Conservation (phyloP, 1,140 invertebrate genomes). For the Drosophila tropicalis region DNA sequence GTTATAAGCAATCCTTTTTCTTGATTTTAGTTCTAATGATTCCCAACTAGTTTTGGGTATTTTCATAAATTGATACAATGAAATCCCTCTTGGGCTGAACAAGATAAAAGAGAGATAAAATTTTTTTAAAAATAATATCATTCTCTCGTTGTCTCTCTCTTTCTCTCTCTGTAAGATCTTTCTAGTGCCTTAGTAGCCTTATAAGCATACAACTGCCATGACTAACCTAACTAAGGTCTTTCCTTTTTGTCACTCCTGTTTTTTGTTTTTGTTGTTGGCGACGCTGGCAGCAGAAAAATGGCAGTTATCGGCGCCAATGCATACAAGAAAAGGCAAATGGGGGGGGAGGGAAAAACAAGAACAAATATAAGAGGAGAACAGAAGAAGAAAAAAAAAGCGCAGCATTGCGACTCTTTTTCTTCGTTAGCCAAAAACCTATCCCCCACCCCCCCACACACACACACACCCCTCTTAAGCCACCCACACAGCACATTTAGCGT, state of each 20-base stretch:
- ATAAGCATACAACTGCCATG: conserved; percentile 11
- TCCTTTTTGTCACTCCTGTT: conserved; percentile 6
- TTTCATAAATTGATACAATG: too few species aligned
- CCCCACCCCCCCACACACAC: neutral
- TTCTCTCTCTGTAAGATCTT: neutral
- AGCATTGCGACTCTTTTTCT: conserved; percentile 9
- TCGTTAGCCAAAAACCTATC: neutral
- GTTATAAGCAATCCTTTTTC: too few species aligned
- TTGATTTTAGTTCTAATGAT: too few species aligned
- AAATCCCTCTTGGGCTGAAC: too few species aligned
- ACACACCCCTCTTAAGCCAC: neutral
- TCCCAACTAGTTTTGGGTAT: too few species aligned
- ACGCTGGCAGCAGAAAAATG: conserved; percentile 54
- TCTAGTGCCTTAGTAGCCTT: neutral
- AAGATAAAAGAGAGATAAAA: too few species aligned
- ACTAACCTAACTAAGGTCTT: conserved; percentile 17
- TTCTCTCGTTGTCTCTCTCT: too few species aligned
- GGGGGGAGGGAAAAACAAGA: too few species aligned
- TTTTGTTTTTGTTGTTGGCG: conserved; percentile 8
- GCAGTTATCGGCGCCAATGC: conserved; percentile 70
- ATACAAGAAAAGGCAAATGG: conserved; percentile 21
- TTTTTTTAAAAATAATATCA: too few species aligned
- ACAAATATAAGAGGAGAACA: too few species aligned
- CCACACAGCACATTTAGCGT: neutral
- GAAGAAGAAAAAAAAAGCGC: neutral